These are phyloP conservation scores for Drosophila incognita DNA, from an alignment of 2,888 invertebrate species.

Conservation along the genomic window DNA sequence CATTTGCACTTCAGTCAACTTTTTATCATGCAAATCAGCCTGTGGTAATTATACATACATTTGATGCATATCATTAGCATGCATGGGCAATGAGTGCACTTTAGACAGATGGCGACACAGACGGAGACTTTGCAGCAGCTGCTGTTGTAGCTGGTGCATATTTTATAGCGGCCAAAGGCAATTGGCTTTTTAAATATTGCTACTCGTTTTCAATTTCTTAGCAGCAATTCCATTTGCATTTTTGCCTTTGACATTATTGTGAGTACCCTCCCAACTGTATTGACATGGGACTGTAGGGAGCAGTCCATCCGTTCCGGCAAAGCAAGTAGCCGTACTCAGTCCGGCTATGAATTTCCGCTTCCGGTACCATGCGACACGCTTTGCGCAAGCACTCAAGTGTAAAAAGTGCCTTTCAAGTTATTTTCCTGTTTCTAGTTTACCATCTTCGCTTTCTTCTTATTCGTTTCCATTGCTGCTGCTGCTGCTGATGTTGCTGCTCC, in stretches of 20 bases:
- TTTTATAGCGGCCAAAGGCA: conserved; percentile 54
- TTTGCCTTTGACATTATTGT: conserved; percentile 65
- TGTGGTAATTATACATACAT: conserved; percentile 60
- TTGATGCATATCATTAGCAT: conserved; percentile 68
- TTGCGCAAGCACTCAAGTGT: conserved; percentile 71
- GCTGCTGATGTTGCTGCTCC: conserved; percentile 17
- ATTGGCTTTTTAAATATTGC: conserved; percentile 64
- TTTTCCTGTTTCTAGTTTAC: conserved; percentile 65
- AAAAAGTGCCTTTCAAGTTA: conserved; percentile 78
- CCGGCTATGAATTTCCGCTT: conserved; percentile 78
- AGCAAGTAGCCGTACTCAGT: conserved; percentile 65
- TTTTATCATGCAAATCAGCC: conserved; percentile 39
- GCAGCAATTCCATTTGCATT: conserved; percentile 64
- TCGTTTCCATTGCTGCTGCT: conserved; percentile 11
- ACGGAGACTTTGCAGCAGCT: conserved; percentile 15
- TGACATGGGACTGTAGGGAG: conserved; percentile 63
- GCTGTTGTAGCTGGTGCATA: conserved; percentile 41
- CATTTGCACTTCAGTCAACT: conserved; percentile 27
- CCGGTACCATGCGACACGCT: conserved; percentile 69
- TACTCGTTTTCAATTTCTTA: conserved; percentile 68
- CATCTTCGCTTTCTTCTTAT: conserved; percentile 46
- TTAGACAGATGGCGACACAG: conserved; percentile 8
- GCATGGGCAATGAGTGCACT: conserved; percentile 62
- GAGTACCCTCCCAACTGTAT: conserved; percentile 41
- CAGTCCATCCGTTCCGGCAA: conserved; percentile 49